Conservation (phyloP, 2,888 invertebrate genomes). For the Ligdia adustata region DNA sequence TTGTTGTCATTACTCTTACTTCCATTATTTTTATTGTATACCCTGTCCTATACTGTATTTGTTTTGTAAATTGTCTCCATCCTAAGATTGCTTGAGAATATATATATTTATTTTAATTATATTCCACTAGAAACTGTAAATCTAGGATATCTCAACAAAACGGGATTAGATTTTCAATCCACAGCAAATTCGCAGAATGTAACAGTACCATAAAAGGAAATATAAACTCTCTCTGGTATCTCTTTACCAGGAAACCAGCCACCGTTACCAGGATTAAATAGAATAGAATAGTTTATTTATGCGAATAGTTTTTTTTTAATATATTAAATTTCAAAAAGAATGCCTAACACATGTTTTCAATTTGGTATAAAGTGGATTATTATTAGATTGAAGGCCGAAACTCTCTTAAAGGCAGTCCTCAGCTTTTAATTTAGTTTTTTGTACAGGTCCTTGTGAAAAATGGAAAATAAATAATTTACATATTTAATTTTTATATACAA, state of each 20-base stretch:
- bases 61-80: not conserved
- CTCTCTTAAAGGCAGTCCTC: too few species aligned
- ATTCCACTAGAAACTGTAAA: not conserved
- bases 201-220: constrained; percentile 7
- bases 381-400: too few species aligned
- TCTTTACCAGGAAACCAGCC: not conserved
- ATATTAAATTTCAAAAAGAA: not conserved
- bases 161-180: constrained; percentile 13
- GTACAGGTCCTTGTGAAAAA: too few species aligned
- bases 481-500: too few species aligned
- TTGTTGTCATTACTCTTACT: too few species aligned
- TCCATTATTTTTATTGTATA: too few species aligned
- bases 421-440: too few species aligned
- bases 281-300: not conserved
- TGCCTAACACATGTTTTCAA: not conserved
- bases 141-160: not conserved
- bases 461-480: too few species aligned
- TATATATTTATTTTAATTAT: not conserved
- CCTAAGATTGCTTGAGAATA: not conserved
- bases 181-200: constrained; percentile 3
- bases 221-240: constrained; percentile 17
- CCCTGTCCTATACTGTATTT: too few species aligned
- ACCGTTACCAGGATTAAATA: not conserved
- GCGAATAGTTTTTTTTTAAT: not conserved
- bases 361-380: too few species aligned